Evolutionary conservation across 2,113 vertebrate genomes (phyloP), one percentile per base, ranked within the genome.

Genomic region (Canis aureus): DNA sequence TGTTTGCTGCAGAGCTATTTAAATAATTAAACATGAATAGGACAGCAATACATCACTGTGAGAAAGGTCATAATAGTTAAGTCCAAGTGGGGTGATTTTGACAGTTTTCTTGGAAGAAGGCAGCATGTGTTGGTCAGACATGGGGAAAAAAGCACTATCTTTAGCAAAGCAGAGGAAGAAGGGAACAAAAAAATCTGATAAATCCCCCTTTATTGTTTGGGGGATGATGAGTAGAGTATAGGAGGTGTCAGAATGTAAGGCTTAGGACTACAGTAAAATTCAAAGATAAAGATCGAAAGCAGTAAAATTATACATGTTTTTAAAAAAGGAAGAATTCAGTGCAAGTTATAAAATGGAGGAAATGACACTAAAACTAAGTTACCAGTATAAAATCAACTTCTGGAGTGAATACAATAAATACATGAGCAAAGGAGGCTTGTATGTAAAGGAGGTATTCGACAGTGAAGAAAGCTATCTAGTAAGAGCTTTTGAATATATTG

Each of bases 71-170:
- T 32, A 35, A 6, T 17, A 12, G 66, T 29, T 64, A 60, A 67
- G 62, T 94, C 10, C 32, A 49, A 64, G 6, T 11, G 38, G 15
- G 27, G 59, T 80, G 49, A 93, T n/a, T 90, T 9, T 27, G 67
- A 53, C 4, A 67, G 25, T 59, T 92, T 92, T 82, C 81, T 76
- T 38, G 51, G 49, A 94, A 94, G 59, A 89, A 96, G 66, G 22
- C 6, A 43, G 17, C 8, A 11, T 69, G 11, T 32, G 6, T 69
- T 59, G 6, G 25, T 74, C 20, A 80, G 81, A 78, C 11, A 25
- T 13, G 10, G 10, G n/a, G 22, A 35, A 23, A 80, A 71, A 76
- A 76, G 13, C 10, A 91, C 13, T 19, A 55, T 1, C 3, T 81
- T 76, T 43, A 67, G 15, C 60, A 91, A n/a, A 51, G 90, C 11